Evolutionary conservation across 2,888 invertebrate species (phyloP).

Genomic region (Diarsia brunnea): DNA sequence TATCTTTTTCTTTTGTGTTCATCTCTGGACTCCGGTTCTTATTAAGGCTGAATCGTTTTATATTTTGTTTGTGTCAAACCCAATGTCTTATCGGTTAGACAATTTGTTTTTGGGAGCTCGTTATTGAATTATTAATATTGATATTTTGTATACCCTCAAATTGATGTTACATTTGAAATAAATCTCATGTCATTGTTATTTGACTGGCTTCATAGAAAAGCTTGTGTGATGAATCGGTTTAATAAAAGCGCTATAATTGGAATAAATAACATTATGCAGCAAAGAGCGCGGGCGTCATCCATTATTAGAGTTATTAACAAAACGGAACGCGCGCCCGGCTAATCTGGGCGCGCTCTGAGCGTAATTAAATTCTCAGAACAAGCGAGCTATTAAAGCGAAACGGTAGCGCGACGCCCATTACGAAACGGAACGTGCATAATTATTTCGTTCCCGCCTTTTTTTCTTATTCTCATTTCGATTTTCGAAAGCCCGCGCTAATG

Average conservation of each 20-base stretch:
- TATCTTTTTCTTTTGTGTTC: constrained; percentile 91
- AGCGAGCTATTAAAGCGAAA: constrained; percentile 90
- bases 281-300: constrained; percentile 84
- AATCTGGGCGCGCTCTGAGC: constrained; percentile 86
- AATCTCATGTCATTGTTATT: constrained; percentile 59
- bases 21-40: constrained; percentile 88
- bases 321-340: constrained; percentile 86
- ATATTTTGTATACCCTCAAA: constrained; percentile 75
- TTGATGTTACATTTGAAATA: constrained; percentile 72
- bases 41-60: constrained; percentile 87
- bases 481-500: constrained; percentile 88
- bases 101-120: constrained; percentile 89
- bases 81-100: constrained; percentile 88
- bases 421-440: constrained; percentile 90
- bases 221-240: constrained; percentile 68
- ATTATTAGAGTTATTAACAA: constrained; percentile 90
- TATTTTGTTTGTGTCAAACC: constrained; percentile 86
- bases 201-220: constrained; percentile 44
- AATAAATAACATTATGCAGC: constrained; percentile 75
- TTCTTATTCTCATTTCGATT: constrained; percentile 86
- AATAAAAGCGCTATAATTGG: constrained; percentile 74
- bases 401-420: constrained; percentile 90
- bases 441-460: constrained; percentile 90
- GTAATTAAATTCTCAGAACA: constrained; percentile 90
- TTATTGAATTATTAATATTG: constrained; percentile 89